These are phyloP conservation scores for Teleogryllus occipitalis DNA, from an alignment of 1,140 invertebrate genomes.

Conservation along the genomic window DNA sequence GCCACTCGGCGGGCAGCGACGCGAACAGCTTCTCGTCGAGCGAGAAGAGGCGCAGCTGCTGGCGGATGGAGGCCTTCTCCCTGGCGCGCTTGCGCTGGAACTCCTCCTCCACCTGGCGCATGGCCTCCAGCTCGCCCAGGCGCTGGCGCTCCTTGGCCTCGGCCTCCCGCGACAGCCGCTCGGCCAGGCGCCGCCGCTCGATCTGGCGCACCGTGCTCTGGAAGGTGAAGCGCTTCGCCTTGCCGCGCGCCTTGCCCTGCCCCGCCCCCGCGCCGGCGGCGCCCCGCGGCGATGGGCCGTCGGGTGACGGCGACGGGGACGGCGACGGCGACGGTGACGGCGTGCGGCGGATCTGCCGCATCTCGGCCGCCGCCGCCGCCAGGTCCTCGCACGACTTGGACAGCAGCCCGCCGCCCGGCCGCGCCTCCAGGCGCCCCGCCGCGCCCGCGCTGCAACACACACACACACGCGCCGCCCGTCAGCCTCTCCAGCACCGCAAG, in stretches of 20 bases:
- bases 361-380: conserved; percentile 26
- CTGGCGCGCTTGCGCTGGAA: conserved; percentile 62
- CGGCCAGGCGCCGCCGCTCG: conserved; percentile 60
- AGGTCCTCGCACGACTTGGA: conserved; percentile 42
- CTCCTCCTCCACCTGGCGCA: conserved; percentile 64
- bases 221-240: conserved; percentile 59
- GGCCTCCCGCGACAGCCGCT: conserved; percentile 62
- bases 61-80: conserved; percentile 57
- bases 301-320: not conserved
- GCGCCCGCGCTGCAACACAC: conserved; percentile 19
- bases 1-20: conserved; percentile 29
- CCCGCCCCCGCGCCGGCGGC: too few relatives aligned
- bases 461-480: not conserved
- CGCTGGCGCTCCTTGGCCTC: conserved; percentile 67
- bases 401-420: conserved; percentile 9
- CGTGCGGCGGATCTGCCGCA: conserved; percentile 29
- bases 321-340: conserved; percentile 20
- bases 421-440: conserved; percentile 10
- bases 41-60: conserved; percentile 60
- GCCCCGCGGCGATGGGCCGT: too few relatives aligned
- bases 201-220: conserved; percentile 71
- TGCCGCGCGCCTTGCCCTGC: conserved; percentile 25
- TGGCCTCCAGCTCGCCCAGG: conserved; percentile 63
- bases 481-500: not conserved
- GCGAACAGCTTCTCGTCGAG: conserved; percentile 37